phyloP scores from a whole-genome alignment of 2,888 invertebrate genomes.

The Scaptomyza parva region DNA sequence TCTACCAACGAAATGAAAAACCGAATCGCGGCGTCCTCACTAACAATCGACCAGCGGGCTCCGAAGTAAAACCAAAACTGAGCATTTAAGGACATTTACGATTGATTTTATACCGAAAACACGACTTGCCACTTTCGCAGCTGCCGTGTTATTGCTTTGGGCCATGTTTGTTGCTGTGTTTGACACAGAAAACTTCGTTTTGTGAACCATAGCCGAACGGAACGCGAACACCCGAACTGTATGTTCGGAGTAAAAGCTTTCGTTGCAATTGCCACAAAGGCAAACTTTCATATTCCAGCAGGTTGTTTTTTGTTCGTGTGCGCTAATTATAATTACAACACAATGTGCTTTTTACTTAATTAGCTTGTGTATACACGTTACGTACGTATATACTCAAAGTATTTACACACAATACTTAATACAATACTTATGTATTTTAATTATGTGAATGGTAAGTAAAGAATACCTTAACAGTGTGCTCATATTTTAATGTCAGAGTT shows the following conservation, averaged over 20 bases:
- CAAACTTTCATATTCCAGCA: slow-evolving; percentile 67
- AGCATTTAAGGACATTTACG: slow-evolving; percentile 78
- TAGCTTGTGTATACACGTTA: neutral
- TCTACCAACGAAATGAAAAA: slow-evolving; percentile 43
- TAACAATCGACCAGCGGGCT: slow-evolving; percentile 57
- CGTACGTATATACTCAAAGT: too few species aligned
- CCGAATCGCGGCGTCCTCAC: slow-evolving; percentile 43
- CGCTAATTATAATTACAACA: slow-evolving; percentile 43
- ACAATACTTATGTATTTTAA: neutral
- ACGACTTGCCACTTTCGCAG: slow-evolving; percentile 36
- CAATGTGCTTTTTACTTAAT: slow-evolving; percentile 37
- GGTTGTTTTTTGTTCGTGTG: slow-evolving; percentile 68
- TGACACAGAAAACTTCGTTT: slow-evolving; percentile 72
- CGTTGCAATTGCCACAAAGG: slow-evolving; percentile 8
- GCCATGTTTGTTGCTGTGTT: slow-evolving; percentile 15
- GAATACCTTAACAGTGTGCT: too few species aligned
- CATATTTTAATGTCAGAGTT: neutral
- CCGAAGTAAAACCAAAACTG: slow-evolving; percentile 77
- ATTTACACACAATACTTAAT: neutral
- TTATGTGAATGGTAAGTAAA: neutral
- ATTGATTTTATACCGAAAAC: slow-evolving; percentile 81
- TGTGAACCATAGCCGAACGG: slow-evolving; percentile 40
- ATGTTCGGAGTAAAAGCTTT: slow-evolving; percentile 56
- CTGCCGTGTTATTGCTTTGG: slow-evolving; percentile 33
- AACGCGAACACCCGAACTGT: slow-evolving; percentile 42